Percentiles rank a stretch among this genome's conserved stretches.
Conservation (phyloP, 2,797 vertebrate genomes). For the Telmatherina bonti region DNA sequence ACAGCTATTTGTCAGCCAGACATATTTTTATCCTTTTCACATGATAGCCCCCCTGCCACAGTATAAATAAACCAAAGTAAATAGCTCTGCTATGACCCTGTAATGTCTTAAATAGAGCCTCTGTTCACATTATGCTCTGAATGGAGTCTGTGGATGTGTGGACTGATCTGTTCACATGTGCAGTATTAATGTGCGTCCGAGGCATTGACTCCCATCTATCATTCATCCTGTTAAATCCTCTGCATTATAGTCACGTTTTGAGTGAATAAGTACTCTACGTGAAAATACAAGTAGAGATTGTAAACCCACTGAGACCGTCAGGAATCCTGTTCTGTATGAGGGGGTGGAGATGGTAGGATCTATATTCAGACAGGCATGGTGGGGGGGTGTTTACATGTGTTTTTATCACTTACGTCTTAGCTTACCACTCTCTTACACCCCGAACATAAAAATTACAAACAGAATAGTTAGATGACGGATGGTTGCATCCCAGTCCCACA, state of each 20-base stretch:
- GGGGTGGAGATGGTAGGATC: background rate
- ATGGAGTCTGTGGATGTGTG: background rate
- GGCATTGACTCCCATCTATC: background rate
- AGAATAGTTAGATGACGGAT: no score
- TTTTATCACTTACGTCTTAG: background rate
- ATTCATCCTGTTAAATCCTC: constrained; percentile 1
- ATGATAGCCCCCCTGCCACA: constrained; percentile 28
- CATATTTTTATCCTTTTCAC: constrained; percentile 45
- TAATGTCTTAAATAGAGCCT: constrained; percentile 51
- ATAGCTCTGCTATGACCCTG: constrained; percentile 49
- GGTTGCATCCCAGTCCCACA: no score
- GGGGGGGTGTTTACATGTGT: background rate
- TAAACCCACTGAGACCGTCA: background rate
- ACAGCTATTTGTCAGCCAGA: constrained; percentile 19
- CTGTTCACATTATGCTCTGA: constrained; percentile 32
- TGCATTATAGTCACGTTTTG: background rate
- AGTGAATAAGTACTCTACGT: background rate
- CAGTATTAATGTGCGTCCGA: constrained; percentile 3
- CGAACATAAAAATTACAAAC: no score
- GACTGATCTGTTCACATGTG: constrained; percentile 2
- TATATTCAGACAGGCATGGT: constrained; percentile 20
- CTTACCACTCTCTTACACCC: background rate
- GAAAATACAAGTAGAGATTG: constrained; percentile 1
- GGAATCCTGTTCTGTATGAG: background rate
- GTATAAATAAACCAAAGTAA: constrained; percentile 72